These are phyloP conservation scores for Odontocerum albicorne DNA, from an alignment of 2,888 invertebrate species.

Conservation along the genomic window DNA sequence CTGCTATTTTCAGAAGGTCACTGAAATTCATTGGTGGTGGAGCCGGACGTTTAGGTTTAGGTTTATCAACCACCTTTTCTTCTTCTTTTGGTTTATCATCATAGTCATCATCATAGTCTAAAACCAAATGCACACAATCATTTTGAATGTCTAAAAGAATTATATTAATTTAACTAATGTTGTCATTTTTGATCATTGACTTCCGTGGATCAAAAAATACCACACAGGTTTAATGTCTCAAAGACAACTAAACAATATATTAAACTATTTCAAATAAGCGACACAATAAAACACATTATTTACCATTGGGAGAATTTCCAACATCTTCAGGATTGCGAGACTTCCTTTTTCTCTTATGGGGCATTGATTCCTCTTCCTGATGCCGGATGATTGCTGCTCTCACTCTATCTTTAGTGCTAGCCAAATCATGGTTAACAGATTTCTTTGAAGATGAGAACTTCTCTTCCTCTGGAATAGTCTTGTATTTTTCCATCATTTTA, in stretches of 20 bases:
- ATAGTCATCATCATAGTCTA: constrained; percentile 15
- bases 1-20: constrained; percentile 78
- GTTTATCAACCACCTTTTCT: constrained; percentile 51
- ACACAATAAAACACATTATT: neutral
- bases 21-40: constrained; percentile 81
- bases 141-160: too few relatives aligned
- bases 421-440: constrained; percentile 56
- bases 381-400: constrained; percentile 72
- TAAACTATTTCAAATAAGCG: too few relatives aligned
- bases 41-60: constrained; percentile 61
- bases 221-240: too few relatives aligned
- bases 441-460: constrained; percentile 61
- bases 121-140: too few relatives aligned
- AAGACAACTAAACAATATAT: too few relatives aligned
- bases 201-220: too few relatives aligned
- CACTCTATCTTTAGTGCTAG: constrained; percentile 71
- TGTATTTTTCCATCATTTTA: constrained; percentile 84
- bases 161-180: too few relatives aligned
- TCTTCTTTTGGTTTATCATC: constrained; percentile 39
- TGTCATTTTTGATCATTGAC: too few relatives aligned
- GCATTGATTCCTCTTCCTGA: constrained; percentile 70
- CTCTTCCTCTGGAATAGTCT: constrained; percentile 70
- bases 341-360: constrained; percentile 62
- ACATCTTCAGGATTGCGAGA: constrained; percentile 12
- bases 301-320: constrained; percentile 16